These are phyloP conservation scores for Corythucha ciliata DNA, from an alignment of 2,888 invertebrate genomes.

Conservation along the genomic window DNA sequence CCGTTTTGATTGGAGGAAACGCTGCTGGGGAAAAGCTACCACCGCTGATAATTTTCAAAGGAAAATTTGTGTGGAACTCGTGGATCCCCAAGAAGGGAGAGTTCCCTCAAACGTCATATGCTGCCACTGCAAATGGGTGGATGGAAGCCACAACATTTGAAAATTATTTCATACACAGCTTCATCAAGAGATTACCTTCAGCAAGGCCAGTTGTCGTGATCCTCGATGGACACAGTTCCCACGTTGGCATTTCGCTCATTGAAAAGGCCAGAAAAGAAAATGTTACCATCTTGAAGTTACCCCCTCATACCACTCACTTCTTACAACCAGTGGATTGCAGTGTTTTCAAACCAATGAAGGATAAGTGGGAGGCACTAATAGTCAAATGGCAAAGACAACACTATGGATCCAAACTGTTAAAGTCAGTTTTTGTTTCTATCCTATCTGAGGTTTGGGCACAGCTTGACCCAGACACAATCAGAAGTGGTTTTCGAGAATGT, in stretches of 20 bases:
- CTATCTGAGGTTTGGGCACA: conserved; percentile 33
- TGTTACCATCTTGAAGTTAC: conserved; percentile 27
- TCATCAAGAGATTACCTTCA: conserved; percentile 15
- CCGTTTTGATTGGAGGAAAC: conserved; percentile 32
- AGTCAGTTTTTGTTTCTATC: conserved; percentile 33
- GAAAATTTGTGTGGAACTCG: conserved; percentile 39
- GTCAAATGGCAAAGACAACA: conserved; percentile 35
- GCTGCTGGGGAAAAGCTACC: conserved; percentile 37
- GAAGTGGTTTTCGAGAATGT: conserved; percentile 35
- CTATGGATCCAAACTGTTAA: conserved; percentile 31
- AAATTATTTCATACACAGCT: conserved; percentile 34
- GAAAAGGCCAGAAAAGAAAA: conserved; percentile 15
- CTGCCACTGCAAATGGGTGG: conserved; percentile 38
- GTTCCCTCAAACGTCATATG: conserved; percentile 35
- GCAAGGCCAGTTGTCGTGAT: conserved; percentile 24
- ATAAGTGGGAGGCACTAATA: conserved; percentile 33
- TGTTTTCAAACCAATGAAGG: conserved; percentile 37
- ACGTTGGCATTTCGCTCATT: conserved; percentile 14
- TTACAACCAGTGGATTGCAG: conserved; percentile 36
- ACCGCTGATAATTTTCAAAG: conserved; percentile 39
- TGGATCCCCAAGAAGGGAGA: conserved; percentile 34
- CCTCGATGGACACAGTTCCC: conserved; percentile 28
- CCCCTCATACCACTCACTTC: conserved; percentile 35
- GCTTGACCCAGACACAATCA: conserved; percentile 31
- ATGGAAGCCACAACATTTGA: conserved; percentile 37